Evolutionary conservation across 2,797 vertebrate genomes (phyloP), one percentile per base, ranked within the genome.

Genomic region (Chaenodraco wilsoni): DNA sequence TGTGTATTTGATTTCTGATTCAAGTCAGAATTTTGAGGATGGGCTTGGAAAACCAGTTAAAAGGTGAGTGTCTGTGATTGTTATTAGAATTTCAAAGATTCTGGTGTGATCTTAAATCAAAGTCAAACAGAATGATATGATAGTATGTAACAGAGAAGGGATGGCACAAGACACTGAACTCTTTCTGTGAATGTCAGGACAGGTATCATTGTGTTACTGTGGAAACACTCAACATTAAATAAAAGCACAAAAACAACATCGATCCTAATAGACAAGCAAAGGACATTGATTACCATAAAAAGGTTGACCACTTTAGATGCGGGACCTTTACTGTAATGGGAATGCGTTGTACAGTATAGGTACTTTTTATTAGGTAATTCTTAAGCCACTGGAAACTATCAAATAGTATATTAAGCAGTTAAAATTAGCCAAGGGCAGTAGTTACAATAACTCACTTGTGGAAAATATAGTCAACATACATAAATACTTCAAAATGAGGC

Each of bases 101-200:
- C 40, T 40, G 27, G 21, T 49, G 1, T 55, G 27, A 48, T 50
- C 19, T 54, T 23, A 40, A 61, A 40, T 65, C 21, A 6, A 31
- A 45, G n/a, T 68, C 2, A 55, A 33, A 67, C 15, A 49, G 37
- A 49, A 31, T n/a, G 19, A 33, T 51, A 78, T 44, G 52, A 46
- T 31, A 67, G 58, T n/a, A 64, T 56, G 48, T 58, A 37, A 82
- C 21, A 51, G 54, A 49, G 57, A 65, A 44, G 60, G 68, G 75
- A 84, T 17, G 14, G 37, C 73, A 86, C 78, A 65, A 72, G 50
- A 81, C 3, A 84, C 54, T 64, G 60, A 57, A 69, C 2, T 19
- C 54, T 75, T 65, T 74, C 63, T 80, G 62, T 65, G 16, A 60
- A 80, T 59, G 50, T 49, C 23, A 44, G 68, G 63, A 58, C 27